Evolutionary conservation across 2,797 vertebrate genomes (phyloP).

Genomic region (Lagodon rhomboides): DNA sequence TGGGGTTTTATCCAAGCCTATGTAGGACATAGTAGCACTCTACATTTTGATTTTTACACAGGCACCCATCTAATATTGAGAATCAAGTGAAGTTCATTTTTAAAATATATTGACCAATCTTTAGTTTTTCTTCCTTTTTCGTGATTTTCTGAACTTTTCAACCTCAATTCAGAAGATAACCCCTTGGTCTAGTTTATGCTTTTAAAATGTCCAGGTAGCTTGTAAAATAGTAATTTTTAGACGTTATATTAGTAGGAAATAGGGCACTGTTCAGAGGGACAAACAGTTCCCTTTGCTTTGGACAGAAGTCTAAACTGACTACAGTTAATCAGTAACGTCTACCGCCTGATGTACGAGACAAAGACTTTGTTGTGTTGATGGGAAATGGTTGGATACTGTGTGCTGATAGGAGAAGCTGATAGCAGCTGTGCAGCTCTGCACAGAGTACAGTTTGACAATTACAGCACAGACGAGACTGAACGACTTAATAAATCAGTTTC

Average conservation of each 20-base stretch:
- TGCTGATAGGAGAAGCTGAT: not conserved
- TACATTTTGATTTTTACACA: not conserved
- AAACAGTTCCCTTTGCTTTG: not conserved
- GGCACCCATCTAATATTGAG: not conserved
- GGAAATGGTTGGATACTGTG: not conserved
- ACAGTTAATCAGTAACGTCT: conserved; percentile 18
- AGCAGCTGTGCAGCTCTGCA: not conserved
- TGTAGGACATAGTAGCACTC: not conserved
- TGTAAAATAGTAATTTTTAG: not conserved
- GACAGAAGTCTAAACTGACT: not conserved
- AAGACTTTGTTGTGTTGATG: not conserved
- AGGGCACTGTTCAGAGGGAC: not conserved
- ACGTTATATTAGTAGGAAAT: not conserved
- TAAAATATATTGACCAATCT: no score
- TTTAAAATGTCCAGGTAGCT: not conserved
- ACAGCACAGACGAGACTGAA: not conserved
- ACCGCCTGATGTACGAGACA: not conserved
- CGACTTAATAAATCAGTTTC: not conserved
- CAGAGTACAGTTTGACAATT: not conserved
- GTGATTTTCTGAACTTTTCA: not conserved
- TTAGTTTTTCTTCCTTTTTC: not conserved
- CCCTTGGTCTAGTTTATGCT: no score
- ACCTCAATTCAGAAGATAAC: no score
- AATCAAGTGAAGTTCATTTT: not conserved
- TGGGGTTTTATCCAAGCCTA: not conserved